phyloP scores from a whole-genome alignment of 2,888 invertebrate genomes.

The Tanytarsus gracilentus region DNA sequence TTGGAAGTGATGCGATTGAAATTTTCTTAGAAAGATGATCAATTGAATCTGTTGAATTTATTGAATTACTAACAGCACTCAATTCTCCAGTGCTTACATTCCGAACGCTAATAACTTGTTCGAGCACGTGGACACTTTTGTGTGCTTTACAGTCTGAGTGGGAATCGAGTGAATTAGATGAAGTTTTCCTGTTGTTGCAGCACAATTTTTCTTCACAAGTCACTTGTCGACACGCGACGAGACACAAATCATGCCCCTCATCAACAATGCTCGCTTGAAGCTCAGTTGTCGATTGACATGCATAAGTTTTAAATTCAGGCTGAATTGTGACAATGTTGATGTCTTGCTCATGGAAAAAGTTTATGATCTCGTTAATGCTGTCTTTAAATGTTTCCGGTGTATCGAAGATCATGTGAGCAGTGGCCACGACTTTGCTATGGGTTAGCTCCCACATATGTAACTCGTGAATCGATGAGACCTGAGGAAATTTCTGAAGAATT shows the following conservation, averaged over 20 bases:
- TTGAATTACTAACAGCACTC: background rate
- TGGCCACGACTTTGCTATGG: constrained; percentile 68
- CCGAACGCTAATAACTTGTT: constrained; percentile 15
- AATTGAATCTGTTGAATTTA: background rate
- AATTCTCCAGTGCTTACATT: constrained; percentile 7
- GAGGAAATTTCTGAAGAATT: constrained; percentile 56
- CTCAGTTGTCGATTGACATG: background rate
- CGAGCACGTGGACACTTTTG: background rate
- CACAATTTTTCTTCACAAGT: constrained; percentile 43
- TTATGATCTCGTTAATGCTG: constrained; percentile 54
- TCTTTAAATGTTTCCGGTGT: constrained; percentile 43
- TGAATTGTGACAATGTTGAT: constrained; percentile 79
- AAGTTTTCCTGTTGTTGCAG: constrained; percentile 34
- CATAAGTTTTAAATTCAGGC: constrained; percentile 59
- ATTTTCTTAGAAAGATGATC: background rate
- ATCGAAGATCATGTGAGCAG: constrained; percentile 68
- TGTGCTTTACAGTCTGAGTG: too few relatives aligned
- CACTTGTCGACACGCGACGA: constrained; percentile 42
- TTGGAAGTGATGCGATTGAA: background rate
- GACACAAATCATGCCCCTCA: constrained; percentile 37
- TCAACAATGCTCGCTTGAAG: constrained; percentile 30
- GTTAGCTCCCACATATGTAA: constrained; percentile 84
- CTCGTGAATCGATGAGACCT: constrained; percentile 71
- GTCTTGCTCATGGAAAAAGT: constrained; percentile 70
- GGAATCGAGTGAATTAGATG: background rate